Evolutionary conservation across 2,888 invertebrate genomes (phyloP).

Genomic region (Agonopterix heracliana): DNA sequence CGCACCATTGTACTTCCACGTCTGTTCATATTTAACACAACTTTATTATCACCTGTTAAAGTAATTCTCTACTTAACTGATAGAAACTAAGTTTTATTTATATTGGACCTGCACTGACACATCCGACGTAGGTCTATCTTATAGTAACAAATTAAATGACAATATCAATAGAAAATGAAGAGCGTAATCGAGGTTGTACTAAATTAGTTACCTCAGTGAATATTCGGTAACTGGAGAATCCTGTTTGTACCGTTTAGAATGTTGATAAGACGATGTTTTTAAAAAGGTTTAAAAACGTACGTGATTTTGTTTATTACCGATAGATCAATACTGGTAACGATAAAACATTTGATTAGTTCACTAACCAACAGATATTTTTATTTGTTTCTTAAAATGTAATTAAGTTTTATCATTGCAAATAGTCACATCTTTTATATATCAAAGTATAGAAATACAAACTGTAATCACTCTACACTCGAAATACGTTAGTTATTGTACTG

Average conservation of each 20-base stretch:
- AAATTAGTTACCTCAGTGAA: conserved; percentile 4
- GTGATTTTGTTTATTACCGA: too few species aligned
- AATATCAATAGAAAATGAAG: conserved; percentile 27
- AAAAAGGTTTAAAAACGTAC: too few species aligned
- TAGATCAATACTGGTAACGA: too few species aligned
- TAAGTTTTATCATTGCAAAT: too few species aligned
- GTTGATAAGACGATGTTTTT: too few species aligned
- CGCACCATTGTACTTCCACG: conserved; percentile 27
- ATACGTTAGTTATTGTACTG: background rate
- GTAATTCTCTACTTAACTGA: conserved; percentile 10
- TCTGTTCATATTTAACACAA: conserved; percentile 24
- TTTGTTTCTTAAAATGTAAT: too few species aligned
- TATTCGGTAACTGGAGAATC: too few species aligned
- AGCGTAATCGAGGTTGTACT: conserved; percentile 14
- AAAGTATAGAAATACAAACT: conserved; percentile 8
- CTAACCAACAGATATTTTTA: too few species aligned
- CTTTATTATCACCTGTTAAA: conserved; percentile 24
- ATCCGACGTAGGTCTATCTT: conserved; percentile 32
- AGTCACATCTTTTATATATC: background rate
- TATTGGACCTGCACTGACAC: conserved; percentile 27
- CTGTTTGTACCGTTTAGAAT: too few species aligned
- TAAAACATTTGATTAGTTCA: too few species aligned
- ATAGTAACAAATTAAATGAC: conserved; percentile 27
- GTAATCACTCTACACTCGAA: conserved; percentile 2
- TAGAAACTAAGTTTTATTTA: conserved; percentile 36